Evolutionary conservation across 2,113 vertebrate species (phyloP).

Genomic region (Equus quagga): DNA sequence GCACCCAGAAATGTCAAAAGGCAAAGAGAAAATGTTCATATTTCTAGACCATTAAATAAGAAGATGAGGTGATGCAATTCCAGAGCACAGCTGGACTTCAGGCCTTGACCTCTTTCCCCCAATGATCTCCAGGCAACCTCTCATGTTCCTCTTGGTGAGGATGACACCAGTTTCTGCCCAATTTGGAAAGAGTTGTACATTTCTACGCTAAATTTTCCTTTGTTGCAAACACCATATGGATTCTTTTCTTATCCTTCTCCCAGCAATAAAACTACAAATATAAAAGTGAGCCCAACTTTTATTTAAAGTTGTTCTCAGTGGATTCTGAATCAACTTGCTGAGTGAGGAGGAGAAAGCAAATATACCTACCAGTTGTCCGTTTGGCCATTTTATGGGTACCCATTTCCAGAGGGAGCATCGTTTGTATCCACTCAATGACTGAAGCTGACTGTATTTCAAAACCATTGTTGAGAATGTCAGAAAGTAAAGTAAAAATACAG

Average conservation of each 20-base stretch:
- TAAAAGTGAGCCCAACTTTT: constrained; percentile 6
- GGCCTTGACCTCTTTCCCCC: neutral
- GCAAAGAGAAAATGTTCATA: neutral
- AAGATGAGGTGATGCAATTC: neutral
- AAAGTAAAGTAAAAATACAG: constrained; percentile 3
- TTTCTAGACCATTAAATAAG: neutral
- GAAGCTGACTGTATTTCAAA: neutral
- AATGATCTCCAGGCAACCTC: neutral
- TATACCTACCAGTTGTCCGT: fast-evolving
- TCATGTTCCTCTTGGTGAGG: neutral
- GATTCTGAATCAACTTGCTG: neutral
- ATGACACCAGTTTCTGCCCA: neutral
- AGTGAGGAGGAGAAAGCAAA: constrained; percentile 16
- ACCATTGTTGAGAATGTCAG: neutral
- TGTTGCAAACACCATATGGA: neutral
- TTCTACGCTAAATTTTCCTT: neutral
- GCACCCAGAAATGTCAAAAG: neutral
- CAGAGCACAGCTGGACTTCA: neutral
- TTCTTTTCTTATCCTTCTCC: neutral
- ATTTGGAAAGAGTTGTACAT: neutral
- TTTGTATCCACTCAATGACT: neutral
- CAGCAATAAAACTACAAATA: neutral
- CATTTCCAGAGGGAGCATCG: neutral
- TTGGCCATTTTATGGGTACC: neutral
- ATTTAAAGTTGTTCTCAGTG: neutral